Evolutionary conservation across 1,140 invertebrate species (phyloP).

Genomic region (Drosophila kepulauana): DNA sequence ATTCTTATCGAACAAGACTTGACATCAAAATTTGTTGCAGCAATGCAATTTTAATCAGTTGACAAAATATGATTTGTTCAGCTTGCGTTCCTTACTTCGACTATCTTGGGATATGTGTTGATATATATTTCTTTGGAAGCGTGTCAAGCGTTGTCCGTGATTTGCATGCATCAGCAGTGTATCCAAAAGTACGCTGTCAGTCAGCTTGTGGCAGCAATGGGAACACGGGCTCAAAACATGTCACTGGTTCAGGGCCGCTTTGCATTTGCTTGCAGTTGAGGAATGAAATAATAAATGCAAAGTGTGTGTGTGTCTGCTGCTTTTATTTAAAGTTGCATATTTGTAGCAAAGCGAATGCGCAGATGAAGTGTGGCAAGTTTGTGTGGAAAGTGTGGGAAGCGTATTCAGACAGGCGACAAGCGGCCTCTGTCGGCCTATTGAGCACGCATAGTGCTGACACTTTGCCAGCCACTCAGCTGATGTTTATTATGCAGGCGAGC

Average conservation of each 20-base stretch:
- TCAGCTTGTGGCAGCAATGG: conserved; percentile 18
- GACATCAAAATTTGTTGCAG: not conserved
- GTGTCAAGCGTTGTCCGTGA: conserved; percentile 32
- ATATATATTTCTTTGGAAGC: conserved; percentile 16
- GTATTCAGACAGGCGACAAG: conserved; percentile 1
- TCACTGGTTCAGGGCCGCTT: conserved; percentile 72
- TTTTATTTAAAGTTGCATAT: conserved; percentile 54
- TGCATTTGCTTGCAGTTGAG: conserved; percentile 14
- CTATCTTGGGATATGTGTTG: not conserved
- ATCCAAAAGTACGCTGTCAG: conserved; percentile 27
- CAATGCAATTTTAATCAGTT: not conserved
- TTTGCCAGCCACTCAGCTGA: conserved; percentile 50
- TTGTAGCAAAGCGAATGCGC: conserved; percentile 19
- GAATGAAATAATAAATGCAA: conserved; percentile 45
- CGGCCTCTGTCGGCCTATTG: conserved; percentile 53
- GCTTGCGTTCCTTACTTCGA: not conserved
- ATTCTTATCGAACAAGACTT: not conserved
- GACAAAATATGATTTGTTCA: not conserved
- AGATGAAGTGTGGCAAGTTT: not conserved
- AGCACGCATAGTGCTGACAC: conserved; percentile 67
- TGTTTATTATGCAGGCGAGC: conserved; percentile 61
- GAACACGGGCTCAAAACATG: conserved; percentile 50
- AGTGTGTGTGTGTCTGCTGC: conserved; percentile 35
- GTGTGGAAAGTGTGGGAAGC: not conserved
- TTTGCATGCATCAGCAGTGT: conserved; percentile 18